Base-by-base conservation (phyloP, 2,888 invertebrate species). In the Galerucella calmariensis region DNA sequence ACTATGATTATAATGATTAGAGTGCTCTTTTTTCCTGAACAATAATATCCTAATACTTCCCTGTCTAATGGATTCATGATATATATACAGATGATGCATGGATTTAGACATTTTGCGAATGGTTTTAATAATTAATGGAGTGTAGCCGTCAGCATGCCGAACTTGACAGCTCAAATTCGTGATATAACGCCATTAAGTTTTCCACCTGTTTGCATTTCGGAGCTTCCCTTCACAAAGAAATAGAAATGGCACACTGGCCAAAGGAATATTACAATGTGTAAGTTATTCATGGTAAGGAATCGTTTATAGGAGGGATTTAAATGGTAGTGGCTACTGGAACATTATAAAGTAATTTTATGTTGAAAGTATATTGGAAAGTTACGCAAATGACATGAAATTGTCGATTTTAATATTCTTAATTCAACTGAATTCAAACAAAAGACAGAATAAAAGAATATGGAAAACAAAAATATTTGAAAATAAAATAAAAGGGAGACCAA, bases 41-140 rank as follows among this genome's bases (percentile, higher is more conserved):
- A 10, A 16, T 56, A n/a, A 20, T 56, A 20, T 56, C 16, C 56
- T 20, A 56, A 56, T 56, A 56, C 56, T 11, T 56, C 20, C 56
- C 61, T 61, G 35, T 61, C 35, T 35, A 35, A 61, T n/a, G 27
- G 35, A 35, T 27, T 14, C 61, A 35, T n/a, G 61, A 35, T 61
- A 61, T n/a, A 16, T 48, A 48, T 48, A 41, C 10, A 35, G 67
- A 78, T 79, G 79, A 81, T 78, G 79, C 75, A 78, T 78, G 78
- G 73, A 74, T 58, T 78, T 59, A 75, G 79, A 75, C 75, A 75
- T 76, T 78, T 73, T 73, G 16, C 51, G 48, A 58, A 75, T 75
- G 77, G 77, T 78, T 77, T 78, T 80, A 77, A 81, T 81, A 81
- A 82, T 82, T 81, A 81, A 82, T 81, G 80, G 76, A 78, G 77